Evolutionary conservation across 2,113 vertebrate species (phyloP), one percentile per base, ranked within the genome.

Genomic region (Crotophaga sulcirostris): DNA sequence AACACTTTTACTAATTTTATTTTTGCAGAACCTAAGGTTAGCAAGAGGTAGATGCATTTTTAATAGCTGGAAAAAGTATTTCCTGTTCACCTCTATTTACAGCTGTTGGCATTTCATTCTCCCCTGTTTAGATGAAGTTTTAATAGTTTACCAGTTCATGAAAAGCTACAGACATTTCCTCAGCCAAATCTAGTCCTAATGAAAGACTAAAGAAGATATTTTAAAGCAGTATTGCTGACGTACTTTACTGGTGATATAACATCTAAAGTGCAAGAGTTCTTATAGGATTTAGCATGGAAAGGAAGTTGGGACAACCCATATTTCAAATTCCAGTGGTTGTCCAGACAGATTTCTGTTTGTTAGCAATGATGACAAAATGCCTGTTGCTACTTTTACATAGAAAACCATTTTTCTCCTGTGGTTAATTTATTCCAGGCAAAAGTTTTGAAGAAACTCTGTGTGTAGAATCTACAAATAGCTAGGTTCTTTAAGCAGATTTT

Each of bases 261-360:
- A 49, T 80, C 64, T 64, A 79, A 88, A 93, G 55, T 91, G 23
- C 21, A 82, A 49, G n/a, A n/a, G 60, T 84, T 88, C 60, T 92
- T 72, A 84, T 3, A 54, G 52, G 34, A 73, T 77, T 90, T 45
- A 90, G 38, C 38, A 59, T 9, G 24, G 52, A 88, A 84, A 84
- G 68, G 54, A 95, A 88, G 72, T 10, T 89, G 36, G 23, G 60
- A 67, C 4, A 33, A 91, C 72, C 55, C 16, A 20, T 63, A 36
- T 74, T 96, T 69, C 55, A 88, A 44, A 96, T 90, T 74, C 91
- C 87, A 84, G 94, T 95, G 94, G 93, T 12, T 91, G 33, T 42
- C 29, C 72, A 84, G 78, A 95, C 81, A 96, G 58, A 79, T 87
- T 95, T 94, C 74, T 87, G 9, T 93, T 90, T 96, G 74, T 94